Evolutionary conservation across 1,140 invertebrate species (phyloP), one percentile per base, ranked within the genome.

Genomic region (Fopius arisanus): DNA sequence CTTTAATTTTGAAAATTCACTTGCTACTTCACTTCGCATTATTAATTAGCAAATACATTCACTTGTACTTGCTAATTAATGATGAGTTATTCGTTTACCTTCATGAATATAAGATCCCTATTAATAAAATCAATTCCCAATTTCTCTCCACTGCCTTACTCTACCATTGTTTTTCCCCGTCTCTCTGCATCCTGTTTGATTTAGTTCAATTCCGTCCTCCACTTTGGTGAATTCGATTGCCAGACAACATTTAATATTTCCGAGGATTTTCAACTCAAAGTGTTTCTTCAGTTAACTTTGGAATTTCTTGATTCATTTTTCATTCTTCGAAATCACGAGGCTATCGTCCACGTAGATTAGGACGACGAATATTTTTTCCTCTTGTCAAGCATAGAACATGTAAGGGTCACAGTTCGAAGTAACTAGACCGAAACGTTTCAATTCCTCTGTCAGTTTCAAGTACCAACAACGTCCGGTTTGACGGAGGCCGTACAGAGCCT

Each of bases 221-320:
- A n/a, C n/a, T 70, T 65, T 0, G n/a, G 59, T 19, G 9, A 78
- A 75, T 37, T 77, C 68, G 1, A 78, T 75, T 10, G 75, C 73
- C 0, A 77, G 71, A 65, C 77, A 78, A 19, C 68, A 29, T 26
- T 68, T 71, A 1, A 71, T 67, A 14, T 40, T 10, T 10, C 75
- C 77, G 0, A 75, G 28, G 16, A 70, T 70, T 51, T 75, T 78
- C 1, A 78, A 70, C 7, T 72, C 67, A 19, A 77, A 75, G 5
- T 41, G 1, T 86, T 70, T 94, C 94, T 81, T 96, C 96, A 88
- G 98, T 98, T n/a, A 97, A 87, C 26, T 98, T 96, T 81, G 93
- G 92, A 84, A 97, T 97, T 5, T 96, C 96, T 94, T 98, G 97
- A 48, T 94, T 92, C 54, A 98, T 94, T 68, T 3, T 2, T 23